These are phyloP conservation scores for Eublepharis macularius DNA, from an alignment of 2,113 vertebrate genomes.

Conservation along the genomic window DNA sequence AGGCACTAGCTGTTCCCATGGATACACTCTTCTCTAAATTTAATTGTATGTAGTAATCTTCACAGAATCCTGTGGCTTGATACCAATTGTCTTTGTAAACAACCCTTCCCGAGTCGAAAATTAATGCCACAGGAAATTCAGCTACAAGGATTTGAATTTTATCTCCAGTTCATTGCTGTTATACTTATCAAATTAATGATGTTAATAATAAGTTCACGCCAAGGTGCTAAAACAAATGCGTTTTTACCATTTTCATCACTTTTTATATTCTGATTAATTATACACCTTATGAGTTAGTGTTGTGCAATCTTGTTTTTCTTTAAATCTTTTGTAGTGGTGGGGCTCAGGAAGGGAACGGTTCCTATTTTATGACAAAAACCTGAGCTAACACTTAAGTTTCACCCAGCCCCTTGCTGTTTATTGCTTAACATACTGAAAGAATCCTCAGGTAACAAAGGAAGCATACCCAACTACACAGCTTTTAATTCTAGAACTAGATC, in stretches of 20 bases:
- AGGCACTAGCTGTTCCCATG: conserved; percentile 63
- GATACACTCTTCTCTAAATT: conserved; percentile 48
- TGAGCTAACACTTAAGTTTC: background rate
- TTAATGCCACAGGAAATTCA: conserved; percentile 47
- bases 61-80: conserved; percentile 46
- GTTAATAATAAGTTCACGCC: conserved; percentile 15
- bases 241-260: conserved; percentile 27
- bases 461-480: background rate
- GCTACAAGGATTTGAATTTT: conserved; percentile 46
- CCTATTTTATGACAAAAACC: background rate
- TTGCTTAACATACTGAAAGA: background rate
- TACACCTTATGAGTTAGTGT: background rate
- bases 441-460: background rate
- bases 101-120: conserved; percentile 44
- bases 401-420: no score
- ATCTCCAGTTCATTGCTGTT: background rate
- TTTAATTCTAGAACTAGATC: background rate
- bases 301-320: conserved; percentile 21
- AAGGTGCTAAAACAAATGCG: conserved; percentile 37
- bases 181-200: conserved; percentile 28
- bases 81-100: conserved; percentile 39
- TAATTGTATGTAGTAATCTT: conserved; percentile 66
- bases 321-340: background rate
- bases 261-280: conserved; percentile 24
- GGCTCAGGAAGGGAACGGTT: background rate